A percentile compares a stretch with the other conserved stretches of the same genome.
These are phyloP conservation scores for Scolopax rusticola DNA, from an alignment of 2,797 vertebrate genomes.

Conservation along the genomic window DNA sequence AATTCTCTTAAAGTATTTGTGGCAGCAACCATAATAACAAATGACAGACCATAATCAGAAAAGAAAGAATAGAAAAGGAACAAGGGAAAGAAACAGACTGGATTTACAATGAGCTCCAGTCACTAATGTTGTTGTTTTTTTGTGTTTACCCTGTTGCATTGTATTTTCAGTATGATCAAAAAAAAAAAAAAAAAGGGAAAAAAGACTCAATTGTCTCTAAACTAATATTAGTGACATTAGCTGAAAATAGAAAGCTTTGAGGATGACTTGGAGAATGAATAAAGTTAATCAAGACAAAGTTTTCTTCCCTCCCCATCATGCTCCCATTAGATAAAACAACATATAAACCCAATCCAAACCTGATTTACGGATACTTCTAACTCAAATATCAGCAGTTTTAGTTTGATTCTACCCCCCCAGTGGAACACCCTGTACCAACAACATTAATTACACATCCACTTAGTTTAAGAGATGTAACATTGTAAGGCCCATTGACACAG, in stretches of 20 bases:
- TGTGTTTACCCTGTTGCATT: background rate
- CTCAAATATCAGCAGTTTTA: background rate
- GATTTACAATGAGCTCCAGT: background rate
- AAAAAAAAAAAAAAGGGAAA: background rate
- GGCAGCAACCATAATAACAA: conserved; percentile 1
- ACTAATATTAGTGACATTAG: background rate
- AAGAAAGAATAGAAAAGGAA: background rate
- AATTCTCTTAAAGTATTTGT: conserved; percentile 45
- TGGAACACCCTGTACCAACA: background rate
- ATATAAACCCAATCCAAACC: background rate
- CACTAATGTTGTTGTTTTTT: background rate
- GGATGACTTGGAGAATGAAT: background rate
- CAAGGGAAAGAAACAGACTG: background rate
- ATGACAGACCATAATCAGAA: conserved; percentile 12
- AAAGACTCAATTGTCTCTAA: background rate
- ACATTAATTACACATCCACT: background rate
- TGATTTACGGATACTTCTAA: rapidly evolving
- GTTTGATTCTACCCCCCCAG: background rate
- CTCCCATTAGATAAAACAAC: background rate
- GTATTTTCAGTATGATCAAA: background rate
- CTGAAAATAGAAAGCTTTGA: background rate
- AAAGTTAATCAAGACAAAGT: background rate
- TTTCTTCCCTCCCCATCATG: background rate
- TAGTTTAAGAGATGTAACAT: background rate
- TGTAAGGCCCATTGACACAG: background rate